Base-by-base conservation (phyloP, 2,888 invertebrate genomes). In the Folsomia candida region DNA sequence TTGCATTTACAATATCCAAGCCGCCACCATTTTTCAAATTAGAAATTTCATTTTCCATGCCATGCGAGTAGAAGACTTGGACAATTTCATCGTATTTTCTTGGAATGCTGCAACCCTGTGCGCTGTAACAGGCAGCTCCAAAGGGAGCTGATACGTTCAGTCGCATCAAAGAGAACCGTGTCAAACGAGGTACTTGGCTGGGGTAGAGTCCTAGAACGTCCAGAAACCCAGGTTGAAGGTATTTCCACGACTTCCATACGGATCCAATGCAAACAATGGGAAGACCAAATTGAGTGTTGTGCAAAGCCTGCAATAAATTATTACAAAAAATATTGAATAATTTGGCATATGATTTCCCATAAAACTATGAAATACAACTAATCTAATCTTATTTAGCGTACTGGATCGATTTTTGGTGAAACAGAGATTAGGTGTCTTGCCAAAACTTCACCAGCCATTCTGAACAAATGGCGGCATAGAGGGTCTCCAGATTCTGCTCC, bases 161-260 rank as follows among this genome's bases (percentile, higher is more conserved):
- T 22, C 86, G 86, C 18, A 93, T 85, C 11, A 96, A 84, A 2
- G 87, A 86, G 24, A 91, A 80, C 68, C 65, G 68, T 18, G 51
- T 67, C 2, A 80, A 59, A 47, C 69, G 71, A 11, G 72, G 74
- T 11, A 51, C 62, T 51, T 72, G 69, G n/a, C 70, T 74, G 26
- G 22, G 51, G 18, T 58, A 18, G 14, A 78, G 65, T 4, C 71
- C 68, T 2, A 91, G 82, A 73, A 87, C 86, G 1, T 83, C 81
- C 2, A 88, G 81, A 78, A 93, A 90, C 0, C 93, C 94, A 1
- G 88, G 85, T 81, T 89, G 86, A 73, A 98, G 82, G 27, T 91
- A 86, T 2, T 88, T 85, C 95, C 96, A 98, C 81, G 96, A 96
- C 75, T 91, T 88, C 93, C 94, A 98, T 0, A 98, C 95, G 0